Evolutionary conservation across 2,113 vertebrate species (phyloP), one percentile per base, ranked within the genome.

Genomic region (Lathamus discolor): DNA sequence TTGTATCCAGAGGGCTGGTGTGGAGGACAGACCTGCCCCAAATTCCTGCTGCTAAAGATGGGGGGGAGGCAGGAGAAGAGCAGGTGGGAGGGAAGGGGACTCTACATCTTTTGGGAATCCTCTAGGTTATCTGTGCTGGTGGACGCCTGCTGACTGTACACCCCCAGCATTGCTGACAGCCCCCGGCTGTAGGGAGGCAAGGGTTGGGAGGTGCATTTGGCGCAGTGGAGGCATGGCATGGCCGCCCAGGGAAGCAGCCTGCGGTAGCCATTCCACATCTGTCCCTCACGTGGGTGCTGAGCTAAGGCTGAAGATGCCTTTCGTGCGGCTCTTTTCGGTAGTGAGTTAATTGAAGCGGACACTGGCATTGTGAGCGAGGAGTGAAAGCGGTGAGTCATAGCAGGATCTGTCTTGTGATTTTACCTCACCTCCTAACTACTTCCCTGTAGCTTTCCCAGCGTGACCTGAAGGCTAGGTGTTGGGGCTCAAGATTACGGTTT

Each of bases 371-470:
- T 85, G 70, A 80, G 63, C 0, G 2, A 79, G 75, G 86, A 95
- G 63, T 18, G 35, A 95, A 93, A 96, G 75, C 10, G 37, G 74
- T 95, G 95, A 97, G 93, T 96, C 95, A 95, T 55, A 66, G 77
- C 82, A 61, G 74, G n/a, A 82, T 44, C 61, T 16, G 91, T 41
- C 95, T 96, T 91, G 75, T 90, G 87, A 92, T 94, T 79, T n/a
- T 76, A 77, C 82, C 91, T 97, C 74, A 67, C 0, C 9, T 85
- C 90, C 82, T 73, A 43, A 44, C 84, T 73, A 5, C 78, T 70
- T 80, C 63, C 49, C 49, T 35, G 75, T 61, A 74, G 75, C 63
- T 88, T 87, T 94, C 27, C 54, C 59, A 80, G 31, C 11, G 9
- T 78, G 22, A 90, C 7, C 10, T 52, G 73, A 79, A 85, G 49